Evolutionary conservation across 2,797 vertebrate species (phyloP).

Genomic region (Liparis tanakae): DNA sequence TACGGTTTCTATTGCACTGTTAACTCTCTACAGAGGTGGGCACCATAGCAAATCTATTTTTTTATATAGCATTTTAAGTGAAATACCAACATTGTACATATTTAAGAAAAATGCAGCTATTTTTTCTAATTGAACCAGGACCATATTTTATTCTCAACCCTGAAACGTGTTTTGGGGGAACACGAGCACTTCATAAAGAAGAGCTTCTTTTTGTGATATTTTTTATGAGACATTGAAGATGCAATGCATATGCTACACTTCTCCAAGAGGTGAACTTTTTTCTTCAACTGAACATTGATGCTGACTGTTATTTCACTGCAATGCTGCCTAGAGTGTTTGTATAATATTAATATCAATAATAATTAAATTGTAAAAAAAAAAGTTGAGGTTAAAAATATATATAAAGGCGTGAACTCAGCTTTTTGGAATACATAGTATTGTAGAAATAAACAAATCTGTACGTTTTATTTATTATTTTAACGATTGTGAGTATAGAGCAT

Average conservation of each 20-base stretch:
- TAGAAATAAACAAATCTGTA: constrained; percentile 91
- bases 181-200: constrained; percentile 80
- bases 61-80: constrained; percentile 95
- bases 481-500: constrained; percentile 90
- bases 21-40: constrained; percentile 84
- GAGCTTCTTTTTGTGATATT: constrained; percentile 70
- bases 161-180: constrained; percentile 74
- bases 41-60: constrained; percentile 97
- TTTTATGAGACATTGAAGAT: constrained; percentile 79
- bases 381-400: constrained; percentile 86
- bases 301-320: constrained; percentile 87
- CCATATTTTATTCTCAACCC: constrained; percentile 88
- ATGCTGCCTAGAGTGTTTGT: constrained; percentile 87
- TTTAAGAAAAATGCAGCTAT: constrained; percentile 89
- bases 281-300: constrained; percentile 81
- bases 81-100: constrained; percentile 87
- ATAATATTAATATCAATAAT: constrained; percentile 87
- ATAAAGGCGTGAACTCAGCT: constrained; percentile 88
- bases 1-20: constrained; percentile 89
- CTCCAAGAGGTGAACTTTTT: constrained; percentile 76
- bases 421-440: constrained; percentile 90
- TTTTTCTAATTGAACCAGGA: constrained; percentile 92
- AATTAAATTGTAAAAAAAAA: constrained; percentile 80
- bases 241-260: constrained; percentile 81
- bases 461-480: constrained; percentile 97